phyloP scores from a whole-genome alignment of 2,888 invertebrate species.

The Leptothorax acervorum region DNA sequence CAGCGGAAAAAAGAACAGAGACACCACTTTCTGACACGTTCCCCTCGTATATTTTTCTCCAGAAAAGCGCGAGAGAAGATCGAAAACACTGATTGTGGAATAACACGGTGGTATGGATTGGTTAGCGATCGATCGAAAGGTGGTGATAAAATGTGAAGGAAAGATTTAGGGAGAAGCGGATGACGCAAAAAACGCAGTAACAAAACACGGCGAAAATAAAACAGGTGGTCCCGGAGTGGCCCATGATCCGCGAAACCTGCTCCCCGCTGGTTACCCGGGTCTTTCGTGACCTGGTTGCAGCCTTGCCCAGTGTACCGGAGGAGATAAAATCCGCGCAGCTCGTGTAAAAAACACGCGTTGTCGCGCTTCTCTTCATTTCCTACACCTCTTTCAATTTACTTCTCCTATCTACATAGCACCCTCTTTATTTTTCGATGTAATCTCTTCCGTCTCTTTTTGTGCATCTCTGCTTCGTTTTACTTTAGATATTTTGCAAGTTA shows the following conservation, averaged over 20 bases:
- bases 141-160: neutral
- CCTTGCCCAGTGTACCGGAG: slow-evolving; percentile 57
- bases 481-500: neutral
- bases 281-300: slow-evolving; percentile 74
- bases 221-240: slow-evolving; percentile 31
- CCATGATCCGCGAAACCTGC: slow-evolving; percentile 52
- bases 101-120: neutral
- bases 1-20: neutral
- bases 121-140: neutral
- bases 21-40: neutral
- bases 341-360: slow-evolving; percentile 81
- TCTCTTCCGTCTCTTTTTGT: slow-evolving; percentile 1
- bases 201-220: slow-evolving; percentile 58
- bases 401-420: neutral
- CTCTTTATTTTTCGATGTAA: neutral
- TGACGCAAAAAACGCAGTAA: slow-evolving; percentile 23
- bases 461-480: neutral
- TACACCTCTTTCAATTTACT: slow-evolving; percentile 32
- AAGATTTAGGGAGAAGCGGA: slow-evolving; percentile 46
- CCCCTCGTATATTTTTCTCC: neutral
- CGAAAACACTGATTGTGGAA: neutral
- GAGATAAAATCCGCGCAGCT: slow-evolving; percentile 78
- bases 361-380: slow-evolving; percentile 74
- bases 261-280: slow-evolving; percentile 46
- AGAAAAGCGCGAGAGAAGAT: neutral